Conservation (phyloP, 2,888 invertebrate genomes). For the Scaptomyza flava region DNA sequence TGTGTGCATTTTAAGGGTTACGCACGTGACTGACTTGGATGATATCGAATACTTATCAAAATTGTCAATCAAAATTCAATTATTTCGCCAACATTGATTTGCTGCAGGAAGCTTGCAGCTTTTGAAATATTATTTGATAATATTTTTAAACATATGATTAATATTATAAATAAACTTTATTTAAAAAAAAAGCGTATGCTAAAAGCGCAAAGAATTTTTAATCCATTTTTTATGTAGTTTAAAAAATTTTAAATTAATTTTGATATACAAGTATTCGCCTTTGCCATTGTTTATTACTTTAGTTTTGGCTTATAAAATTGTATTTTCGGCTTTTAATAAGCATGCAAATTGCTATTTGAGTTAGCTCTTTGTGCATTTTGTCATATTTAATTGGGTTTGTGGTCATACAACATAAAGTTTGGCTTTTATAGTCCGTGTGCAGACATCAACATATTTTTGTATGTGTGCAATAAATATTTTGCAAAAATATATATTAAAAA, state of each 20-base stretch:
- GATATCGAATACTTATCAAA: background rate
- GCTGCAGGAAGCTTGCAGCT: background rate
- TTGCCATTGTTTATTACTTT: background rate
- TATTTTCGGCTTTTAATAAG: background rate
- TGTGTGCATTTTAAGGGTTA: conserved; percentile 1
- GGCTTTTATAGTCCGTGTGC: background rate
- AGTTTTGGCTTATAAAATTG: background rate
- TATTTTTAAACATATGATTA: background rate
- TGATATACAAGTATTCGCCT: too few species aligned
- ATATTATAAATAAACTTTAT: background rate
- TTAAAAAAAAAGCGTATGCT: background rate
- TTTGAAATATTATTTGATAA: background rate
- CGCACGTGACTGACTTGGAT: conserved; percentile 3
- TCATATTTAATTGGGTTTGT: background rate
- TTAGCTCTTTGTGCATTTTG: background rate
- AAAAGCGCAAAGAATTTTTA: background rate
- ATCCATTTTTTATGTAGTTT: too few species aligned
- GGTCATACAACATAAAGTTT: background rate
- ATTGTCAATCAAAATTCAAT: background rate
- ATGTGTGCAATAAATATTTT: background rate
- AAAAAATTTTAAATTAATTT: too few species aligned
- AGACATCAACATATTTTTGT: too few species aligned
- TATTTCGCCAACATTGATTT: background rate
- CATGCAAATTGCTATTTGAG: background rate
- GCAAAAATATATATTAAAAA: background rate